A percentile compares a stretch with the other conserved stretches of the same genome.
Evolutionary conservation across 30 jellyfish, hydroid and myxozoan genomes (phyloP).

Genomic region (Calvadosia cruxmelitensis): DNA sequence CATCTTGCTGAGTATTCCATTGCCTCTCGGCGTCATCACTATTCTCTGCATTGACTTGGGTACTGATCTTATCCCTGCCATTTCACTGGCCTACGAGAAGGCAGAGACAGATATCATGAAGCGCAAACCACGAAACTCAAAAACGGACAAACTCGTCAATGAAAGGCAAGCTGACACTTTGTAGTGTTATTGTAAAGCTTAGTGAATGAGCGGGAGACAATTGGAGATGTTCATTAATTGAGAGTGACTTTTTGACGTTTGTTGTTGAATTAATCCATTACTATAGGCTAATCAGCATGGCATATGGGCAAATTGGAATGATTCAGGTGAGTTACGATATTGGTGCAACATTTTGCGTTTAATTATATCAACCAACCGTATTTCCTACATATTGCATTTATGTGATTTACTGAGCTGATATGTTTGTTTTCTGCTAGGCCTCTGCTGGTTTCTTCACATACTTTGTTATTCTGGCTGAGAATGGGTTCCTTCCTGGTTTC

Average conservation of each 20-base stretch:
- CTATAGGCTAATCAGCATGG: constrained; percentile 66
- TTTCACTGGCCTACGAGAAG: constrained; percentile 11
- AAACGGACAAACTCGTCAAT: constrained; percentile 9
- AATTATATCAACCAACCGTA: too few relatives aligned
- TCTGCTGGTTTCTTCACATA: constrained; percentile 94
- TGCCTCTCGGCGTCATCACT: constrained; percentile 10
- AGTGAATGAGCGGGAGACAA: too few relatives aligned
- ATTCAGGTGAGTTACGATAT: constrained; percentile 32
- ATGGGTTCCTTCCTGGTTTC: constrained; percentile 79
- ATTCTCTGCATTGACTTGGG: constrained; percentile 9
- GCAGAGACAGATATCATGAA: constrained; percentile 14
- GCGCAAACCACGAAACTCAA: constrained; percentile 12
- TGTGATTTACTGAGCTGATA: too few relatives aligned
- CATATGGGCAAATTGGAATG: constrained; percentile 91
- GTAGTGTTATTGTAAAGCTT: too few relatives aligned
- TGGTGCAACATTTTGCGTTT: too few relatives aligned
- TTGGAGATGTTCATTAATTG: too few relatives aligned
- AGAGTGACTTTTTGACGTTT: too few relatives aligned
- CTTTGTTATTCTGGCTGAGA: constrained; percentile 86
- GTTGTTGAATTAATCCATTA: background rate
- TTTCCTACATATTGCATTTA: background rate
- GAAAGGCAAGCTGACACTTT: too few relatives aligned
- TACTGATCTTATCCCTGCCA: constrained; percentile 14
- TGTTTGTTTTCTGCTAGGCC: constrained; percentile 31
- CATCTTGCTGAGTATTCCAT: constrained; percentile 4